These are phyloP conservation scores for Thinocorus orbignyianus DNA, from an alignment of 2,113 vertebrate species.

Conservation along the genomic window DNA sequence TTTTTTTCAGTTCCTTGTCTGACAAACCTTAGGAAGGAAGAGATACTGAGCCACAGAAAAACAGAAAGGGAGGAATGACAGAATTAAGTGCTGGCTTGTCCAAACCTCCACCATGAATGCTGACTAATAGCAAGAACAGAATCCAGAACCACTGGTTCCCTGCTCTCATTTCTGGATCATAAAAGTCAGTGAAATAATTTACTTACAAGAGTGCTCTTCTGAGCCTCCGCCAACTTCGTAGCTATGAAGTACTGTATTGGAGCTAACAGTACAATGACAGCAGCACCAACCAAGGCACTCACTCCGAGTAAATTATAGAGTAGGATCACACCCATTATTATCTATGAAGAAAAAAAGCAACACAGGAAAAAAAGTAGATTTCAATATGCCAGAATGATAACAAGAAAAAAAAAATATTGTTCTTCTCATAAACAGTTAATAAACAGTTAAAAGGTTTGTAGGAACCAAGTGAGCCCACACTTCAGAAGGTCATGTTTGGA, in stretches of 20 bases:
- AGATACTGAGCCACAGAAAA: neutral
- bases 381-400: neutral
- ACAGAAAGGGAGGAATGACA: neutral
- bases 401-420: neutral
- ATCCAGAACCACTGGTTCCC: neutral
- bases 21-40: neutral
- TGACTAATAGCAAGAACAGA: neutral
- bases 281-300: slow-evolving; percentile 89
- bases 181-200: neutral
- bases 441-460: neutral
- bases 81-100: neutral
- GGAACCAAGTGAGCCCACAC: neutral
- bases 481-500: neutral
- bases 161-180: neutral
- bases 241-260: slow-evolving; percentile 97
- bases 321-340: slow-evolving; percentile 97
- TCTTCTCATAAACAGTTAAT: neutral
- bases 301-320: slow-evolving; percentile 85
- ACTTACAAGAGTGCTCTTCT: slow-evolving; percentile 94
- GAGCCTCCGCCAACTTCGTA: slow-evolving; percentile 92
- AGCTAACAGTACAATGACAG: slow-evolving; percentile 91
- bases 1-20: neutral
- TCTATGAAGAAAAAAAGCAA: slow-evolving; percentile 73
- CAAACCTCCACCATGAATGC: neutral
- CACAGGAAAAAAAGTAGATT: neutral